Base-by-base conservation (phyloP, 2,113 vertebrate genomes). In the Stictonetta naevosa region DNA sequence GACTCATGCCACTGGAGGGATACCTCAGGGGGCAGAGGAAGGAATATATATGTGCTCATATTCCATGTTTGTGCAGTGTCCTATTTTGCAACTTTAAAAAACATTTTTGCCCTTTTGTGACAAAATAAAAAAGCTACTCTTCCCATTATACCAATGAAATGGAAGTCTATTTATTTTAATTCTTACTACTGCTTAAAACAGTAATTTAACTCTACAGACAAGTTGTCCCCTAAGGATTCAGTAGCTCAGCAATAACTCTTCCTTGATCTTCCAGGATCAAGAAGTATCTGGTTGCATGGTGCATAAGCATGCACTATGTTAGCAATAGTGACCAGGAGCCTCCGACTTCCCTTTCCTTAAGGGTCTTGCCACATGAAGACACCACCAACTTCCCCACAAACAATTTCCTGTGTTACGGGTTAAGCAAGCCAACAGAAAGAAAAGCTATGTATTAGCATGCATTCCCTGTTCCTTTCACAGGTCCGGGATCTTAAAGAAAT, bases 171-270 rank as follows among this genome's bases (percentile, higher is more conserved):
- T 13, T 6, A 86, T 78, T 89, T 74, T 50, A 77, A 87, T 90
- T 80, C 78, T 83, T 55, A 46, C 50, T 77, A 8, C 33, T 58
- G 21, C 53, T 95, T 83, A 83, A 71, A 88, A 90, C n/a, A 42
- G 18, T 50, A 84, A 73, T 92, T 84, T 72, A 82, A 58, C 50
- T 66, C 81, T n/a, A 5, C 23, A 69, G 84, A 60, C 52, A 44
- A 25, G 42, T 20, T 62, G 53, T 84, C 58, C 62, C 71, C 48
- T 48, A 36, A 76, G 93, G 48, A 63, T 83, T 91, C 81, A 87
- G 60, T 3, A 82, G 46, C 91, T 87, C 58, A 91, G 55, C 58
- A 87, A 7, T 66, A 62, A 89, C 58, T 84, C 76, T 78, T 86
- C 77, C 48, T 90, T 6, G 1, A 44, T 38, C n/a, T 55, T 59